A percentile compares a stretch with the other conserved stretches of the same genome.
These are phyloP conservation scores for Phrynosoma blainvillii DNA, from an alignment of 2,113 vertebrate genomes.

Conservation along the genomic window DNA sequence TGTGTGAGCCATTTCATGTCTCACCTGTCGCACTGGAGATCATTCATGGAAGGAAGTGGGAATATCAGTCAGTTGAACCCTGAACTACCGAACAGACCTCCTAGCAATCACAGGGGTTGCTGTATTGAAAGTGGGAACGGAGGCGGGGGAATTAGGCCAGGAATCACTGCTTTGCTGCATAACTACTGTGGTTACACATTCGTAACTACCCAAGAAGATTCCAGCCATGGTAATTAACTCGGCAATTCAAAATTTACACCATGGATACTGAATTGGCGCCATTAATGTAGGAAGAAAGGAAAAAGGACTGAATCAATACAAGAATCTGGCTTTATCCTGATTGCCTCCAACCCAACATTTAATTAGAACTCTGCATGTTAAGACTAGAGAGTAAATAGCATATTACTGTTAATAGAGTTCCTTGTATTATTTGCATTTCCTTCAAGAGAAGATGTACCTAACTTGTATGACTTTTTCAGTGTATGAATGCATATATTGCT, in stretches of 20 bases:
- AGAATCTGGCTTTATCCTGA: slow-evolving; percentile 56
- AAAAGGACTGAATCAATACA: slow-evolving; percentile 59
- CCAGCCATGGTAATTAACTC: neutral
- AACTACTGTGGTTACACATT: too few relatives aligned
- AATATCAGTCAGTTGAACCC: too few relatives aligned
- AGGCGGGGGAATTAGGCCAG: too few relatives aligned
- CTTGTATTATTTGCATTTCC: slow-evolving; percentile 40
- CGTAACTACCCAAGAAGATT: too few relatives aligned
- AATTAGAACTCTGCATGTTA: slow-evolving; percentile 37
- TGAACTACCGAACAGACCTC: too few relatives aligned
- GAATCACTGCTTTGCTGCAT: too few relatives aligned
- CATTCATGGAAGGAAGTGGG: too few relatives aligned
- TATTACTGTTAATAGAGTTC: slow-evolving; percentile 9
- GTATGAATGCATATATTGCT: slow-evolving; percentile 43
- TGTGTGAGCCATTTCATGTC: too few relatives aligned
- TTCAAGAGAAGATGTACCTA: slow-evolving; percentile 43
- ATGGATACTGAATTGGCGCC: slow-evolving; percentile 2
- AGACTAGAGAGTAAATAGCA: slow-evolving; percentile 42
- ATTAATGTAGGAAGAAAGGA: slow-evolving; percentile 53
- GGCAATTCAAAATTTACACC: slow-evolving; percentile 36
- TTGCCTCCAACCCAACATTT: slow-evolving; percentile 23
- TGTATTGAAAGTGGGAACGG: too few relatives aligned
- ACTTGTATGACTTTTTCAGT: slow-evolving; percentile 63
- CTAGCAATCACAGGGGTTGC: too few relatives aligned
- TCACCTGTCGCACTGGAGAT: too few relatives aligned